These are phyloP conservation scores for Aplysina aerophoba DNA, from an alignment of 37 sponge, comb jelly and placozoan species.

Conservation along the genomic window DNA sequence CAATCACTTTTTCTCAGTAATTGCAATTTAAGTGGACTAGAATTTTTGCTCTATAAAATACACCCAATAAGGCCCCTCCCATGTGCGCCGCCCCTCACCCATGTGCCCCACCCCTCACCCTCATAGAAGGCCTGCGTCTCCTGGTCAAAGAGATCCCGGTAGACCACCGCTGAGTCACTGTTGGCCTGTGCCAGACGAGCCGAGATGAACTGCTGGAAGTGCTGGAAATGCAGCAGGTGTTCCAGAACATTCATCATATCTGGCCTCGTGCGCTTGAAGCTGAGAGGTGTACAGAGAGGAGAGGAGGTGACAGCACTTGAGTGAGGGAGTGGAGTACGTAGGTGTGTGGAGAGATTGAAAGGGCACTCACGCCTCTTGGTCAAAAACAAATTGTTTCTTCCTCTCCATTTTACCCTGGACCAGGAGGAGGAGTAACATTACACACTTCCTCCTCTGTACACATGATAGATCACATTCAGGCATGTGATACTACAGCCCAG, in stretches of 20 bases:
- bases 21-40: too few species aligned
- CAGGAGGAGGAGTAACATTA: neutral
- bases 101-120: too few species aligned
- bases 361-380: slow-evolving; percentile 68
- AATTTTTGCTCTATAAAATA: too few species aligned
- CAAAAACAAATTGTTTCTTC: slow-evolving; percentile 62
- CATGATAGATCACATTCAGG: too few species aligned
- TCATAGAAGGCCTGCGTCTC: slow-evolving; percentile 33
- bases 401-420: slow-evolving; percentile 54
- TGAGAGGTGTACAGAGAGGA: slow-evolving; percentile 9
- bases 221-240: slow-evolving; percentile 82
- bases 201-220: slow-evolving; percentile 88
- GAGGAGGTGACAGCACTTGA: neutral
- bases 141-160: slow-evolving; percentile 77
- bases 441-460: too few species aligned
- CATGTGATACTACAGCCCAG: too few species aligned
- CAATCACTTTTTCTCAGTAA: too few species aligned
- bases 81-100: too few species aligned
- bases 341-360: neutral
- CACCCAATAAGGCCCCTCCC: too few species aligned
- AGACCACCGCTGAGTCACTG: neutral
- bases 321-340: neutral
- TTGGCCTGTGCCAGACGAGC: slow-evolving; percentile 54
- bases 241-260: slow-evolving; percentile 65
- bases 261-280: slow-evolving; percentile 67